Conservation (phyloP, 2,113 vertebrate species). For the Martes martes region DNA sequence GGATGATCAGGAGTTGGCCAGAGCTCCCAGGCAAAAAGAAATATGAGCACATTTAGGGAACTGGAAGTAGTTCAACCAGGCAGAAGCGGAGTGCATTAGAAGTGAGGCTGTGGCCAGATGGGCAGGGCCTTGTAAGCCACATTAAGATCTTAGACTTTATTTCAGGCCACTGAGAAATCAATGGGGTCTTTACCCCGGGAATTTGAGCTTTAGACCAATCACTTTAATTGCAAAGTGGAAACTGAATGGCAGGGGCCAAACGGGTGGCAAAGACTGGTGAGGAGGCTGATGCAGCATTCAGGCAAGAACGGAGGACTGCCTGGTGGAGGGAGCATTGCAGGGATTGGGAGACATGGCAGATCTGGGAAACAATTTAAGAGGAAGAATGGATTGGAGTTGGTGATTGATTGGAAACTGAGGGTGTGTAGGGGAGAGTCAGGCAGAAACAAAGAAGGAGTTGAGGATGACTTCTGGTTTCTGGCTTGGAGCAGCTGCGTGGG, state of each 20-base stretch:
- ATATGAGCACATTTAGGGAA: not conserved
- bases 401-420: not conserved
- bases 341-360: not conserved
- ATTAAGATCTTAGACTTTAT: not conserved
- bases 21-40: not conserved
- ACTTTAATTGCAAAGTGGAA: not conserved
- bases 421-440: not conserved
- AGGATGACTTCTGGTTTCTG: not conserved
- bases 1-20: not conserved
- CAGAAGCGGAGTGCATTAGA: not conserved
- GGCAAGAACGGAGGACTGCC: not conserved
- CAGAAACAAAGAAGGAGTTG: not conserved
- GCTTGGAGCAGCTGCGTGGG: not conserved
- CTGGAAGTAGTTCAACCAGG: not conserved
- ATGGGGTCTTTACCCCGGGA: not conserved
- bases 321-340: not conserved
- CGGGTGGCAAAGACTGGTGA: not conserved
- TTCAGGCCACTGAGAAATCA: not conserved
- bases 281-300: not conserved
- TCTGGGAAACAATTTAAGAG: not conserved
- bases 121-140: not conserved
- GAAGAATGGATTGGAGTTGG: not conserved
- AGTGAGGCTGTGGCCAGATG: not conserved
- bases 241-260: not conserved
- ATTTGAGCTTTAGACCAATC: not conserved